phyloP scores from a whole-genome alignment of 35 echinoderm and acorn worm species.

The Lytechinus pictus region DNA sequence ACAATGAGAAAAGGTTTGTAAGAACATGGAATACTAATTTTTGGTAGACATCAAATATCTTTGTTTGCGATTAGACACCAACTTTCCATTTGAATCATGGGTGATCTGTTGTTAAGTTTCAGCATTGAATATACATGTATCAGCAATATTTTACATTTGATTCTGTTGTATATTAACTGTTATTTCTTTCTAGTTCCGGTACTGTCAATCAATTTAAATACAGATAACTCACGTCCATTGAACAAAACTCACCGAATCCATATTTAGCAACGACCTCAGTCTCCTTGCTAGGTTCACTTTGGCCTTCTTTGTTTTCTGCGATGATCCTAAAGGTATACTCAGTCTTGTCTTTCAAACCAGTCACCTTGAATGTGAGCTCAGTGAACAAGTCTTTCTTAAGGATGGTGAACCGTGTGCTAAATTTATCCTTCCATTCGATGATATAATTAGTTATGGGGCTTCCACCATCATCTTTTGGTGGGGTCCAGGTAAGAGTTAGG shows the following conservation, averaged over 20 bases:
- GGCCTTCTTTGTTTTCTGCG: slow-evolving; percentile 80
- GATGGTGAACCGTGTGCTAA: slow-evolving; percentile 63
- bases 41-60: too few relatives aligned
- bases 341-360: slow-evolving; percentile 64
- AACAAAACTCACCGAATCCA: slow-evolving; percentile 70
- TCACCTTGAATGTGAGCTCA: slow-evolving; percentile 67
- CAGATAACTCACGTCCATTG: not conserved
- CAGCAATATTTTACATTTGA: not conserved
- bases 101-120: not conserved
- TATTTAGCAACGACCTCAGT: slow-evolving; percentile 67
- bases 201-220: not conserved
- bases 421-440: slow-evolving; percentile 70
- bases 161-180: not conserved
- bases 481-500: slow-evolving; percentile 74
- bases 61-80: too few relatives aligned
- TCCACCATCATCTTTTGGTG: slow-evolving; percentile 73
- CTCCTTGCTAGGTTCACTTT: slow-evolving; percentile 64
- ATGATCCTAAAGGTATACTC: slow-evolving; percentile 80
- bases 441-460: slow-evolving; percentile 71
- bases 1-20: not conserved
- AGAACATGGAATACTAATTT: not conserved
- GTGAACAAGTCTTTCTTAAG: slow-evolving; percentile 57
- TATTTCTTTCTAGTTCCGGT: not conserved
- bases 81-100: too few relatives aligned
- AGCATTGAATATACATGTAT: not conserved